phyloP scores from a whole-genome alignment of 2,888 invertebrate genomes.

The Polydrusus pterygomalis region DNA sequence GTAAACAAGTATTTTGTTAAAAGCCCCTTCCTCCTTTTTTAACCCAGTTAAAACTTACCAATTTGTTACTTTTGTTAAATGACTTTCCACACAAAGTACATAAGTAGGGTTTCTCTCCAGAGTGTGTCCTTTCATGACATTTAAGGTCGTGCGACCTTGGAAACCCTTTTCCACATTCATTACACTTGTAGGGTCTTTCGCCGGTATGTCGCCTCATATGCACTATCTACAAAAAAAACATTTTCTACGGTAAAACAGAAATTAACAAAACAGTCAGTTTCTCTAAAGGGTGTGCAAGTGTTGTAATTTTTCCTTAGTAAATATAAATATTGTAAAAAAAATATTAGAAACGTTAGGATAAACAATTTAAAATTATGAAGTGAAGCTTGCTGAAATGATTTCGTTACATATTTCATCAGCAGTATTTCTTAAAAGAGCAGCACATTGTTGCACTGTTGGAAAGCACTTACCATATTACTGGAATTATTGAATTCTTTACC shows the following conservation, averaged over 20 bases:
- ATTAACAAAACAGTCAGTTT: no score
- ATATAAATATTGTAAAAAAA: no score
- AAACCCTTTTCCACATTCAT: slow-evolving; percentile 71
- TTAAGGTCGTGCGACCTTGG: slow-evolving; percentile 72
- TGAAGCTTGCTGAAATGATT: no score
- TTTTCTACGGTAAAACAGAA: no score
- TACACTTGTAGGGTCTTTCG: slow-evolving; percentile 71
- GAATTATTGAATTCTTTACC: slow-evolving; percentile 73
- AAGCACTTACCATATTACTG: slow-evolving; percentile 70
- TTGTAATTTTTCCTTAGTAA: no score
- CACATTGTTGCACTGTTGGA: background rate
- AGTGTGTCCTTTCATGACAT: slow-evolving; percentile 72
- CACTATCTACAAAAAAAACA: slow-evolving; percentile 68
- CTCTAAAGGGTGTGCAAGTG: no score
- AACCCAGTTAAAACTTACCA: slow-evolving; percentile 64
- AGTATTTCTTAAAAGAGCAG: no score
- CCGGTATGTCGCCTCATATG: slow-evolving; percentile 72
- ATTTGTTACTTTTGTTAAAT: slow-evolving; percentile 72
- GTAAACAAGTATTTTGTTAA: background rate
- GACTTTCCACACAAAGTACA: slow-evolving; percentile 72
- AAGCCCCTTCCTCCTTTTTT: background rate
- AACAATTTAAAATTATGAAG: no score
- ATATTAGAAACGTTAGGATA: no score
- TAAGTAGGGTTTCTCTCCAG: slow-evolving; percentile 71
- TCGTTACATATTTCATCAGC: no score